phyloP scores from a whole-genome alignment of 37 sponge, comb jelly and placozoan genomes.

The Hormiphora californensis region DNA sequence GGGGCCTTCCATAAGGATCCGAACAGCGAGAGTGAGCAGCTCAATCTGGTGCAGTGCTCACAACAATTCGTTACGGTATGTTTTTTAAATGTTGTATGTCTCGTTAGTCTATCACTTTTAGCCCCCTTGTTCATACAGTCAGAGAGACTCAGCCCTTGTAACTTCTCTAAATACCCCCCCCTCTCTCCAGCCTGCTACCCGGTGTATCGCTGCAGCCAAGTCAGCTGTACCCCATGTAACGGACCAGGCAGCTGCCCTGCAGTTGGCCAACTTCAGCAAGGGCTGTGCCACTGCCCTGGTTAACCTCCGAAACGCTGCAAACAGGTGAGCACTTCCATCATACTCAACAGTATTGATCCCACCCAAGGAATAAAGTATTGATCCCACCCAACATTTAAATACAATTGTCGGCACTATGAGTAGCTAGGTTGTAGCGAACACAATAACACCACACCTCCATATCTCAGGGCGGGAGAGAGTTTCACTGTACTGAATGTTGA shows the following conservation, averaged over 20 bases:
- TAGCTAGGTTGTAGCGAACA: too few relatives aligned
- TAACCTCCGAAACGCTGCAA: constrained; percentile 81
- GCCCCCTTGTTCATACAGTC: background rate
- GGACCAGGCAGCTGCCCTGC: constrained; percentile 92
- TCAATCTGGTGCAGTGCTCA: constrained; percentile 42
- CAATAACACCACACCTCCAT: background rate
- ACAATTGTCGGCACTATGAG: too few relatives aligned
- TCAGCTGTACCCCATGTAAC: constrained; percentile 92
- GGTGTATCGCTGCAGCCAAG: constrained; percentile 84
- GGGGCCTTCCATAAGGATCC: background rate
- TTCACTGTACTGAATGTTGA: constrained; percentile 54
- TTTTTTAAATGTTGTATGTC: too few relatives aligned
- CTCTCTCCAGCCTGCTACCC: constrained; percentile 33
- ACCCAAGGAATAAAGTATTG: too few relatives aligned
- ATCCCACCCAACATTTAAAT: too few relatives aligned
- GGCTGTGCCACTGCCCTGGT: constrained; percentile 77
- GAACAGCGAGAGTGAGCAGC: background rate
- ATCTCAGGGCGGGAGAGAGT: constrained; percentile 28
- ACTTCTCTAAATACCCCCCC: background rate
- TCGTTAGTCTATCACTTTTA: background rate
- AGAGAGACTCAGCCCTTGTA: background rate
- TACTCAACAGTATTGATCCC: background rate
- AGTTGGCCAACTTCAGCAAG: constrained; percentile 94
- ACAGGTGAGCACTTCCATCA: constrained; percentile 42
- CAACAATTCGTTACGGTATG: constrained; percentile 40